A percentile compares a stretch with the other conserved stretches of the same genome.
These are phyloP conservation scores for Dipodomys spectabilis DNA, from an alignment of 2,113 vertebrate species.

Conservation along the genomic window DNA sequence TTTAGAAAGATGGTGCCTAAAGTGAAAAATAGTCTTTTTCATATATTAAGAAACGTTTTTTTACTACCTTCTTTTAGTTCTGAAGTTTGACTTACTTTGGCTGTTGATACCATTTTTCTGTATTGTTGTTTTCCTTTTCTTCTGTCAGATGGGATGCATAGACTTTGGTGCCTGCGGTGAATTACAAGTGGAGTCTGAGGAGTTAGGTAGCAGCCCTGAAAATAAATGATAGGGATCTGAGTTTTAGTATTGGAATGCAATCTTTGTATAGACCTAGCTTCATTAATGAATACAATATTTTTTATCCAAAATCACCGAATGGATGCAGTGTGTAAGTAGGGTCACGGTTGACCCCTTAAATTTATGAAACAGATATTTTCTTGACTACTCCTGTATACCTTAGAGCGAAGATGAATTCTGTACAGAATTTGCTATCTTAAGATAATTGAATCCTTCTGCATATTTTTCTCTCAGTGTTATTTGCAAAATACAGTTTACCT, in stretches of 20 bases:
- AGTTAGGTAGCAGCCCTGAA: not conserved
- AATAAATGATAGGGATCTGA: not conserved
- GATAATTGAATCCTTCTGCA: not conserved
- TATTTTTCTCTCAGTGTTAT: constrained; percentile 8
- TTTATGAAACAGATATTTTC: constrained; percentile 50
- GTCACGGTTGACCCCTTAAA: not conserved
- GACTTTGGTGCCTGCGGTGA: constrained; percentile 20
- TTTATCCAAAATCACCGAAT: constrained; percentile 34
- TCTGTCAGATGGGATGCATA: not conserved
- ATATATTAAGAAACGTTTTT: not conserved
- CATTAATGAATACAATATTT: constrained; percentile 24
- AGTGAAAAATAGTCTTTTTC: not conserved
- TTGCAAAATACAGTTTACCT: constrained; percentile 52
- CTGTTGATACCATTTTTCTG: not conserved
- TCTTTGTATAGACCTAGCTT: not conserved
- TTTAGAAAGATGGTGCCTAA: not conserved
- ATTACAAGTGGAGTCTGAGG: constrained; percentile 36
- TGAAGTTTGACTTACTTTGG: not conserved
- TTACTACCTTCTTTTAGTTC: not conserved
- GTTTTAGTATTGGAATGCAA: constrained; percentile 25
- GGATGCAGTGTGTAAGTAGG: not conserved
- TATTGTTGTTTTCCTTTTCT: not conserved
- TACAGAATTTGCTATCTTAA: constrained; percentile 32
- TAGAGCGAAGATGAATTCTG: constrained; percentile 25
- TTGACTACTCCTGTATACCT: constrained; percentile 13